Base-by-base conservation (phyloP, 2,888 invertebrate genomes). In the Agriotes lineatus region DNA sequence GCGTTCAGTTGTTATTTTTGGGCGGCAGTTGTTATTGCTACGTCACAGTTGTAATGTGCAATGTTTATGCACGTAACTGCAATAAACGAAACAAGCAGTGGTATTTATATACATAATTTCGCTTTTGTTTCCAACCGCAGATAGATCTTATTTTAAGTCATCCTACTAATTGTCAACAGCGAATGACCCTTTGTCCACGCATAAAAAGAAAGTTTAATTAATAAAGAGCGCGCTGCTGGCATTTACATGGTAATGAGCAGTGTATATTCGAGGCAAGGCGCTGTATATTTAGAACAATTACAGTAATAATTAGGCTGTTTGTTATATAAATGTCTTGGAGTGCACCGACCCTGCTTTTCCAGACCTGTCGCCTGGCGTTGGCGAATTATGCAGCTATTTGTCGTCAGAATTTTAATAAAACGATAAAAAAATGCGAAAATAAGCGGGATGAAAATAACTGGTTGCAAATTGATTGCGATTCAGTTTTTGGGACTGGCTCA, bases 221-320 rank as follows among this genome's bases (percentile, higher is more conserved):
- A 50, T 52, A 35, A 59, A 44, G 45, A 20, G n/a, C 9, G 52
- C 33, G 7, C 18, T 33, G 16, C 33, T 33, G 52, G 7, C 33
- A 52, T 52, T 52, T 52, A 52, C 61, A 62, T 52, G 52, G 52
- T 62, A 62, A 62, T 42, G 39, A 62, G 52, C 48, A 42, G 3
- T 42, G 16, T 14, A 42, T 42, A 42, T 42, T 42, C 42, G 5
- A 16, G 25, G 42, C 42, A 16, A 44, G 56, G 39, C 25, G 50
- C 50, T 45, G 54, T 66, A 66, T 66, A 67, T 62, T 61, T 67
- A 42, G 61, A 67, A 61, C 61, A 67, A 67, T 67, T 67, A 67
- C 61, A 16, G 67, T 67, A 62, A 67, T 62, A 67, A 67, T 67
- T 67, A 62, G 61, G 42, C 56, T 7, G 12, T 18, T 2, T 14